Percentiles rank a stretch among this genome's conserved stretches.
These are phyloP conservation scores for Xanthia icteritia DNA, from an alignment of 2,888 invertebrate species.

Conservation along the genomic window DNA sequence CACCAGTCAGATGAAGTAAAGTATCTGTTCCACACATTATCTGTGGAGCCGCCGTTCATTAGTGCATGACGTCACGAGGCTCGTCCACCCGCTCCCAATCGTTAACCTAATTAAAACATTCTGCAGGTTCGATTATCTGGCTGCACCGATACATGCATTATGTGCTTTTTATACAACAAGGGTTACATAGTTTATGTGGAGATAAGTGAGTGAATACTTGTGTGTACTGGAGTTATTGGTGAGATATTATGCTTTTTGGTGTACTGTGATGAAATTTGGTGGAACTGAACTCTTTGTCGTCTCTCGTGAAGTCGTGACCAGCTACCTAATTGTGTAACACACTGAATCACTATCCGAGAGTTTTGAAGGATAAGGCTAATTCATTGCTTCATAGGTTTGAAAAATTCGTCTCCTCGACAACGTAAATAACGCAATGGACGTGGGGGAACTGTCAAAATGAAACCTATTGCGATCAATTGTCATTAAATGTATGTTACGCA, in stretches of 20 bases:
- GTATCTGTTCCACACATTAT: conserved; percentile 22
- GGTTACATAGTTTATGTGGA: conserved; percentile 2
- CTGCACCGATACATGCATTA: conserved; percentile 62
- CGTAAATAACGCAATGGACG: no score
- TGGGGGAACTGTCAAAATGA: no score
- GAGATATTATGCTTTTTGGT: conserved; percentile 2
- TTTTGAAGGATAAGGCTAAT: no score
- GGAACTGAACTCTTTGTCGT: neutral
- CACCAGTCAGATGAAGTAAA: conserved; percentile 4
- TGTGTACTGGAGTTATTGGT: conserved; percentile 10
- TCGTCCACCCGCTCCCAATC: conserved; percentile 64
- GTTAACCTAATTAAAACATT: conserved; percentile 86
- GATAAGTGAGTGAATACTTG: conserved; percentile 11
- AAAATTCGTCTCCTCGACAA: no score
- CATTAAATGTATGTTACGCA: no score
- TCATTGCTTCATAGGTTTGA: no score
- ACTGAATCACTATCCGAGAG: no score
- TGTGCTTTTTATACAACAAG: conserved; percentile 42
- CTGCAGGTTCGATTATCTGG: conserved; percentile 70
- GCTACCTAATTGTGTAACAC: no score
- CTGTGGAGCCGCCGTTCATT: conserved; percentile 60
- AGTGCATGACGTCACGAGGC: conserved; percentile 63
- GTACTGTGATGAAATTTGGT: neutral
- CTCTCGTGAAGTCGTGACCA: no score
- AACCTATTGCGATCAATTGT: no score